Evolutionary conservation across 2,113 vertebrate species (phyloP).

Genomic region (Dromas ardeola): DNA sequence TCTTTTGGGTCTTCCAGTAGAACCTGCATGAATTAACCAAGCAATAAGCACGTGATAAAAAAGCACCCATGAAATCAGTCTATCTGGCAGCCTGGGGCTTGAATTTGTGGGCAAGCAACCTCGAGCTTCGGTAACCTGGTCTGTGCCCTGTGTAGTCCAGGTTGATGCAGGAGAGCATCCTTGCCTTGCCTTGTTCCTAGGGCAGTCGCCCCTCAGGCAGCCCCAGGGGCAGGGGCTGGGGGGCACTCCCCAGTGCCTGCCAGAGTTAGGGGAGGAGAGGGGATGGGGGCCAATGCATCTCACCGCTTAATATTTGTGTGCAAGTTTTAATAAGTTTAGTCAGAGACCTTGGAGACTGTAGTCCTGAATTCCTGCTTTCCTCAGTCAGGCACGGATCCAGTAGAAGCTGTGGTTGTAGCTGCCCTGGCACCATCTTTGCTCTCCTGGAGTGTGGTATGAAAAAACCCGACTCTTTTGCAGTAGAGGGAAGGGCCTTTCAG

Average conservation of each 20-base stretch:
- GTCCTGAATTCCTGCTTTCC: slow-evolving; percentile 16
- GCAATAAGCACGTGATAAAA: not conserved
- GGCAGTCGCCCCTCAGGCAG: not conserved
- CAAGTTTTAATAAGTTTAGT: slow-evolving; percentile 6
- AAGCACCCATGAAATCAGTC: not conserved
- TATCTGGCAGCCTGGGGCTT: not conserved
- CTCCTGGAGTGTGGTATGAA: not conserved
- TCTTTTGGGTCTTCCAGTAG: not conserved
- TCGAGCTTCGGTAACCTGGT: rapidly evolving
- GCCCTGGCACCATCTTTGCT: slow-evolving; percentile 44
- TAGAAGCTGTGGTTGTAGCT: slow-evolving; percentile 22
- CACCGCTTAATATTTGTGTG: not conserved
- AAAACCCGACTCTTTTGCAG: not conserved
- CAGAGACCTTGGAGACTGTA: not conserved
- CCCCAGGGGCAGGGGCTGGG: not conserved
- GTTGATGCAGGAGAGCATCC: not conserved
- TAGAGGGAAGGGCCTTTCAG: not conserved
- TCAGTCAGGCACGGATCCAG: slow-evolving; percentile 12
- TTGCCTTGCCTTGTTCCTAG: not conserved
- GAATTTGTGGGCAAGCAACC: not conserved
- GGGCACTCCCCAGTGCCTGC: not conserved
- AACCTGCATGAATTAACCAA: not conserved
- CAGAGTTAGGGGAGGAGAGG: not conserved
- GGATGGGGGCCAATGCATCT: not conserved
- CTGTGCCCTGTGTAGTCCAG: not conserved